Evolutionary conservation across 2,797 vertebrate genomes (phyloP), one percentile per base, ranked within the genome.

Genomic region (Iguana delicatissima): DNA sequence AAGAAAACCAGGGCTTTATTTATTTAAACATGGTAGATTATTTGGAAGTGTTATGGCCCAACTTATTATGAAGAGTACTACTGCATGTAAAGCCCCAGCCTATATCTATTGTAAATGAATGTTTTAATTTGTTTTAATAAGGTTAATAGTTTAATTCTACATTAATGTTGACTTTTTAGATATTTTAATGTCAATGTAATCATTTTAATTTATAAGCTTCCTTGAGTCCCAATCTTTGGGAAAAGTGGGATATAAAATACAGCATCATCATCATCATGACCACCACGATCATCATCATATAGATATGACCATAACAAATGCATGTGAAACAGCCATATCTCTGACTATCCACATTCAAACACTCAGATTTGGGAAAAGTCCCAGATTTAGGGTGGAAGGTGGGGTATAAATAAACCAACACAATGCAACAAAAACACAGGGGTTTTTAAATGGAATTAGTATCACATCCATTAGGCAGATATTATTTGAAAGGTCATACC

Each of bases 391-490:
- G 59, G 16, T 16, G 59, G 18, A 20, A 20, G 59, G 59, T 62
- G 5, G 59, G 24, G 5, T 62, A 62, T 62, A 62, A 62, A 62
- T 62, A 22, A 24, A 62, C 20, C 57, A 59, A 59, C 55, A 59
- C 18, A 59, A 18, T 59, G 18, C 57, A 59, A 18, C 16, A 57
- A 2, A 57, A 57, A 46, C 42, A 59, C 14, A 59, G 16, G 57
- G 57, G 64, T 38, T 81, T 81, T 72, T 79, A 88, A 73, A 88
- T 57, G 87, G n/a, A 57, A 73, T 81, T 81, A 57, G 8, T 42
- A 12, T 82, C 22, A 52, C 64, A 9, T 42, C 76, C 26, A 72
- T 81, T 88, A 72, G 32, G 77, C 79, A 57, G 64, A 55, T 81
- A 69, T 13, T 79, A 88, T 26, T 38, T 81, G 50, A 72, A 67